Evolutionary conservation across 2,888 invertebrate species (phyloP).

Genomic region (Cynaeus angustus): DNA sequence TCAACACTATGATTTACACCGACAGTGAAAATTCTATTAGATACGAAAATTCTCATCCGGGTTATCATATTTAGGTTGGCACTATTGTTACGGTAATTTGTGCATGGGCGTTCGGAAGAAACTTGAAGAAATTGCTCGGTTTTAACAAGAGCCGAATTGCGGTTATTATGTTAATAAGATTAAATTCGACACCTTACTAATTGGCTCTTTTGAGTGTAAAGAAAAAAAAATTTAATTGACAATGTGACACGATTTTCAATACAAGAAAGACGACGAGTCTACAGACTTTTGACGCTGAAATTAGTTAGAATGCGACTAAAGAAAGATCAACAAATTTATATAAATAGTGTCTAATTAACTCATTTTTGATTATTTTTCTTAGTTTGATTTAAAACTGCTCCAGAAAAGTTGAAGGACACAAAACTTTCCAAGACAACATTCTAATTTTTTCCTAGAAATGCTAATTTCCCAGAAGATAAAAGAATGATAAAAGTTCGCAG

Average conservation of each 20-base stretch:
- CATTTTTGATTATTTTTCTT: too few relatives aligned
- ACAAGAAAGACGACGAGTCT: too few relatives aligned
- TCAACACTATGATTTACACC: slow-evolving; percentile 54
- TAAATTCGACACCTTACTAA: background rate
- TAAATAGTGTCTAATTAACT: too few relatives aligned
- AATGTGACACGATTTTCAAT: background rate
- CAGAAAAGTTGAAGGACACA: too few relatives aligned
- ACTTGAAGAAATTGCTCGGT: background rate
- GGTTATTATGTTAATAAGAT: slow-evolving; percentile 12
- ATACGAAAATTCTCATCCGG: slow-evolving; percentile 42
- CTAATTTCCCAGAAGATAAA: too few relatives aligned
- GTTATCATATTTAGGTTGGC: slow-evolving; percentile 22
- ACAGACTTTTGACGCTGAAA: too few relatives aligned
- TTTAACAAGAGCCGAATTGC: slow-evolving; percentile 6
- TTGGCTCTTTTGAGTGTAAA: background rate
- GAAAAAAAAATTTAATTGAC: background rate
- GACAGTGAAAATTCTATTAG: slow-evolving; percentile 66
- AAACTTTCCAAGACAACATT: too few relatives aligned
- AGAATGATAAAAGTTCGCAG: too few relatives aligned
- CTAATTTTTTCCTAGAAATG: too few relatives aligned
- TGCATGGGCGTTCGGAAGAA: background rate
- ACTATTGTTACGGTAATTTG: background rate
- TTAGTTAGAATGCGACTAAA: too few relatives aligned
- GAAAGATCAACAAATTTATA: too few relatives aligned
- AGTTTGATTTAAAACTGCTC: too few relatives aligned